Conservation (phyloP, 92 coral and sea anemone genomes). For the Montipora capitata region DNA sequence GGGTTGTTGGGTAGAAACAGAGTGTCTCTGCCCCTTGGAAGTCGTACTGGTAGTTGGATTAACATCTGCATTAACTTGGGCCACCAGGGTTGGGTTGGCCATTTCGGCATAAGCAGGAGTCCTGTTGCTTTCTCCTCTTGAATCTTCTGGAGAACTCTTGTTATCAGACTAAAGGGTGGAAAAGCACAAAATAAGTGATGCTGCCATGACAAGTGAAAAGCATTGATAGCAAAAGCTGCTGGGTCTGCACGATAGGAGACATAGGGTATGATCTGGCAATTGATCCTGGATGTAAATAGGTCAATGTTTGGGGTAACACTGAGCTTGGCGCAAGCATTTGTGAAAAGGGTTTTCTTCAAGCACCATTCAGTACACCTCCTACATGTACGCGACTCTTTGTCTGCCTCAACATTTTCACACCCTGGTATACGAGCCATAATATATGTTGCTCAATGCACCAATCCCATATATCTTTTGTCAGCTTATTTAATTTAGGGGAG, state of each 20-base stretch:
- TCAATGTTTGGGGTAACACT: slow-evolving; percentile 36
- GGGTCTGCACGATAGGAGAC: slow-evolving; percentile 47
- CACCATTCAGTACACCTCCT: slow-evolving; percentile 8
- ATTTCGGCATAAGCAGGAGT: background rate
- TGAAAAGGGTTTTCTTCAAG: slow-evolving; percentile 20
- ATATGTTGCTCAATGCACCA: slow-evolving; percentile 8
- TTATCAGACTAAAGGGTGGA: slow-evolving; percentile 45
- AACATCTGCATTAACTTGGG: background rate
- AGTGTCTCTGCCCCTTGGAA: background rate
- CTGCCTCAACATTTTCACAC: slow-evolving; percentile 15
- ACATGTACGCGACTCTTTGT: slow-evolving; percentile 13
- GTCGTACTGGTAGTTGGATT: background rate
- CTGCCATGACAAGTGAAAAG: slow-evolving; percentile 47
- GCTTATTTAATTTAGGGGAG: slow-evolving; percentile 28
- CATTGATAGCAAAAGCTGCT: slow-evolving; percentile 50
- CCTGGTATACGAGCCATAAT: slow-evolving; percentile 11
- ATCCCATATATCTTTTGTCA: slow-evolving; percentile 26
- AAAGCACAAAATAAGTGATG: slow-evolving; percentile 38
- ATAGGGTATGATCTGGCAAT: slow-evolving; percentile 1
- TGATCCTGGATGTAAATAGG: slow-evolving; percentile 12
- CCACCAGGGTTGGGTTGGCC: background rate
- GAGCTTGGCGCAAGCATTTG: slow-evolving; percentile 44
- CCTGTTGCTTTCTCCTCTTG: background rate
- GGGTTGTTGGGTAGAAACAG: background rate
- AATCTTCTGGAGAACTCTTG: slow-evolving; percentile 38